Evolutionary conservation across 2,113 vertebrate species (phyloP).

Genomic region (Siniperca knerii): DNA sequence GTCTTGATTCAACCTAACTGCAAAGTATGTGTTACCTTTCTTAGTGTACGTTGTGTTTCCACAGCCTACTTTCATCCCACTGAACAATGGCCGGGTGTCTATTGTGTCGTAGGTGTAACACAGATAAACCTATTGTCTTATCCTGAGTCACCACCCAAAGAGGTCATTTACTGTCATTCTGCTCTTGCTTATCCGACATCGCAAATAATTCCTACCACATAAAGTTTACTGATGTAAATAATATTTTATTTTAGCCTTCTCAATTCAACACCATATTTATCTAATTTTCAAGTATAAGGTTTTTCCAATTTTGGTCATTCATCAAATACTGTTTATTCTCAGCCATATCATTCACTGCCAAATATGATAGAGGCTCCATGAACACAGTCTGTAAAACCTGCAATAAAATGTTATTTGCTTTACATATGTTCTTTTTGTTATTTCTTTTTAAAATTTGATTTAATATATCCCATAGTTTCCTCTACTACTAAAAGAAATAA

Average conservation of each 20-base stretch:
- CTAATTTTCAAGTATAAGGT: not conserved
- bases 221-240: not conserved
- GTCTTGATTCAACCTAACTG: conserved; percentile 32
- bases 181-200: not conserved
- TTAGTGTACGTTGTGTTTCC: conserved; percentile 6
- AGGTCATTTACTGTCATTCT: conserved; percentile 7
- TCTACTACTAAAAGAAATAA: not conserved
- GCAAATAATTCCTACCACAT: not conserved
- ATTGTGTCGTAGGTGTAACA: conserved; percentile 24
- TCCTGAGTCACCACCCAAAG: conserved; percentile 7
- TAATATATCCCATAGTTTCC: not conserved
- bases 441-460: not conserved
- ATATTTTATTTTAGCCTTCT: not conserved
- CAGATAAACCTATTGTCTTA: not conserved
- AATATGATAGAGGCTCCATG: not conserved
- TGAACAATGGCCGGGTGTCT: conserved; percentile 45
- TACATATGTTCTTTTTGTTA: not conserved
- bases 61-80: conserved; percentile 42
- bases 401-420: not conserved
- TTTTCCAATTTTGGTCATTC: not conserved
- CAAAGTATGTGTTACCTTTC: conserved; percentile 29
- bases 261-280: not conserved
- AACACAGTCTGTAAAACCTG: not conserved
- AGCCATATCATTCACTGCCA: not conserved
- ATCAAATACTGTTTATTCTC: not conserved